Base-by-base conservation (phyloP, 2,888 invertebrate species). In the Abrostola triplasia region DNA sequence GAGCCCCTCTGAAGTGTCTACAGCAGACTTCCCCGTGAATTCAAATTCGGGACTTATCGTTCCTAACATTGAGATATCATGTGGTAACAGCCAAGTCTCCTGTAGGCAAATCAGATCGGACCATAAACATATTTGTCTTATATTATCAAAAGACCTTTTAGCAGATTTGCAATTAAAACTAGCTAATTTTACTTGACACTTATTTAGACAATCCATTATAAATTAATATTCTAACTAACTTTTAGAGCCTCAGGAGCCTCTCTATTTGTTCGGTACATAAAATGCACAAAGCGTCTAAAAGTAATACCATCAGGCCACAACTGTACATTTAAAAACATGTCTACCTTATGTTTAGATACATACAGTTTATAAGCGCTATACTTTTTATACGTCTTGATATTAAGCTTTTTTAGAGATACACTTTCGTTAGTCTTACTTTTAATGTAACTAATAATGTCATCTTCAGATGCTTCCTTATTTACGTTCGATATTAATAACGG, bases 1-100 rank as follows among this genome's bases (percentile, higher is more conserved):
- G 51, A 62, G 13, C 13, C 62, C 56, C 10, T 41, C 54, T 47
- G 40, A 40, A 9, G 40, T 40, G 11, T 40, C 40, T 10, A 40
- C 40, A 9, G 40, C 40, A 5, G 40, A 40, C 40, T 40, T 40
- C 9, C 40, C 40, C 11, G 40, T 40, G 10, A 10, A 40, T 40
- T 40, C 40, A 40, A 40, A 40, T 5, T 40, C 11, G 5, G 9
- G 1, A 11, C 10, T 9, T 10, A 40, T 40, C 9, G 40, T 10
- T 5, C 40, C 40, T 2, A 40, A 11, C 10, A 10, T 10, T 40
- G 40, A 40, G 7, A 40, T 11, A 11, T 40, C 40, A 9, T 40
- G 40, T 9, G 40, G 40, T 5, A 40, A 11, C 40, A 40, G n/a
- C n/a, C n/a, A n/a, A n/a, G n/a, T n/a, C n/a, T n/a, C n/a, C n/a